These are phyloP conservation scores for Chironomus tentans DNA, from an alignment of 2,888 invertebrate species.

Conservation along the genomic window DNA sequence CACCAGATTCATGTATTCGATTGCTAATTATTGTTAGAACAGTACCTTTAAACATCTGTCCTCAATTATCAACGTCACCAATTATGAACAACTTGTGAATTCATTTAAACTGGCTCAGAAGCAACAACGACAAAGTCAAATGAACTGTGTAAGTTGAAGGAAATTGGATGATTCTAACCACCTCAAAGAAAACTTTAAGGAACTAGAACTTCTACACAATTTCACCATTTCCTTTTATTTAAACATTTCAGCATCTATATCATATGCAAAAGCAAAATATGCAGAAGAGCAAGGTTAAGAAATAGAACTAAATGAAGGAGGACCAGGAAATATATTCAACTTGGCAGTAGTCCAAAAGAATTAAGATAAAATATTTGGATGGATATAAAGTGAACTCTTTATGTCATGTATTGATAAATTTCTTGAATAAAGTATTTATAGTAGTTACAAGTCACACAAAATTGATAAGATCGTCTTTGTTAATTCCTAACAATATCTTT, in stretches of 20 bases:
- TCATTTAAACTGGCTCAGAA: no score
- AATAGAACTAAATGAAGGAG: neutral
- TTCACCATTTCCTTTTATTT: neutral
- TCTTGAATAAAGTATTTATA: no score
- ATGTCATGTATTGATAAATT: no score
- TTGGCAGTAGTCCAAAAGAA: neutral
- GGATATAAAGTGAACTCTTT: no score
- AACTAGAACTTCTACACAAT: neutral
- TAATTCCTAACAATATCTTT: no score
- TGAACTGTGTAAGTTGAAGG: neutral
- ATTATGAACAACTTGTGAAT: no score
- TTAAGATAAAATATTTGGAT: neutral
- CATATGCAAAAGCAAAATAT: neutral
- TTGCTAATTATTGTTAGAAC: conserved; percentile 16
- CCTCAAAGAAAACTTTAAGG: no score
- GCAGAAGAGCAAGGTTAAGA: neutral
- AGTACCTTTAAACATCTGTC: neutral
- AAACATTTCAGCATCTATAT: neutral
- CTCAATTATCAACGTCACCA: neutral
- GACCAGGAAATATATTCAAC: no score
- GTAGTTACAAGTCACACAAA: no score
- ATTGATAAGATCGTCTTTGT: neutral
- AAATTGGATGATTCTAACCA: no score
- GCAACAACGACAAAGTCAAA: neutral
- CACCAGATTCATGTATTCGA: neutral